Evolutionary conservation across 2,113 vertebrate species (phyloP).

Genomic region (Tragelaphus strepsiceros): DNA sequence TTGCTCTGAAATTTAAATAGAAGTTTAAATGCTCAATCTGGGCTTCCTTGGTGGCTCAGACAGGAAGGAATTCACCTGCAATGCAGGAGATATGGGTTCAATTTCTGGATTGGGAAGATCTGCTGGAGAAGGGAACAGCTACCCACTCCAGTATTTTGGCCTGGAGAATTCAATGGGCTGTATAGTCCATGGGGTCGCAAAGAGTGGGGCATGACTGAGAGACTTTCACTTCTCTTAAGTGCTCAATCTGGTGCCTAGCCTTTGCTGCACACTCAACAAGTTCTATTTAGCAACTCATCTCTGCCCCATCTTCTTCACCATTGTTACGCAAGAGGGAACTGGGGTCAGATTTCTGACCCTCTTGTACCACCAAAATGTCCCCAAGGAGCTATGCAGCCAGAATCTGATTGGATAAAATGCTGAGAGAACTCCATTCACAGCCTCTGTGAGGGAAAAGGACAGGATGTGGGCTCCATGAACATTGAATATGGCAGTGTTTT

Average conservation of each 20-base stretch:
- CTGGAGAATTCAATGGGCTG: background rate
- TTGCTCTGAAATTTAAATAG: background rate
- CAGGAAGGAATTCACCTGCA: background rate
- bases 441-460: background rate
- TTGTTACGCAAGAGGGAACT: background rate
- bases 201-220: background rate
- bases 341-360: background rate
- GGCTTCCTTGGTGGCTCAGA: background rate
- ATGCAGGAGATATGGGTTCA: background rate
- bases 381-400: background rate
- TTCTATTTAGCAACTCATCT: background rate
- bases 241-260: background rate
- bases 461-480: slow-evolving; percentile 32
- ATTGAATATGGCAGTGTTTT: background rate
- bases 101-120: background rate
- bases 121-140: background rate
- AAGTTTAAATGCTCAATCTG: background rate
- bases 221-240: background rate
- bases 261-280: background rate
- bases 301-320: background rate
- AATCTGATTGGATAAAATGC: background rate
- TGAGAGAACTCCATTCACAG: background rate
- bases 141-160: background rate
- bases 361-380: background rate
- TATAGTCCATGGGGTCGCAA: background rate